Base-by-base conservation (phyloP, 2,888 invertebrate genomes). In the Abrostola tripartita region DNA sequence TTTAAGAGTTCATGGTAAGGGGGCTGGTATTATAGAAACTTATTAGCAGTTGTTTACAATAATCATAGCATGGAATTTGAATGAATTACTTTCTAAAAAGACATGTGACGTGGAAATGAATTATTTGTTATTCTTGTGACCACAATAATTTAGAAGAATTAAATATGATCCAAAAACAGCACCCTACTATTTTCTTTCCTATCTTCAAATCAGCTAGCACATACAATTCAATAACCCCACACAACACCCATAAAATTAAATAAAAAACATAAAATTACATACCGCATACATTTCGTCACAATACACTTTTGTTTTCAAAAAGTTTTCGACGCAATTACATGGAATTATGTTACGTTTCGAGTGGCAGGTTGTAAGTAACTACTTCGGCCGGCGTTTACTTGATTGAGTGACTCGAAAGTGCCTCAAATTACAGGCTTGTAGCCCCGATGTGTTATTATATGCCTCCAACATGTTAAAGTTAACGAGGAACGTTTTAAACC, bases 341-440 rank as follows among this genome's bases (percentile, higher is more conserved):
- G 60, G 52, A 72, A 78, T 78, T 81, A 81, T 78, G 65, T 74
- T 72, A 79, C 40, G 54, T 71, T 69, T 70, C 53, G 65, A 78
- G 71, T 69, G 78, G 59, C 67, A 65, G 57, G 56, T 60, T 59
- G 66, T 75, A 78, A 81, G 67, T 73, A 78, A 78, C 76, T 63
- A 65, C 73, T 76, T 76, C 76, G 77, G 68, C 69, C 71, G 71
- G 67, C 83, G 81, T 84, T 84, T 81, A 85, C 81, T 81, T 82
- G 85, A 87, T 85, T 85, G 85, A 84, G 85, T 84, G 85, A 79
- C 77, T 84, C 74, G 82, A 85, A 85, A 86, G 85, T 84, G 82
- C 80, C 76, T 76, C 69, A 86, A 85, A 87, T 86, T 85, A 84
- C 81, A 82, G 84, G 81, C 73, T 74, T 53, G 57, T 59, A 59